These are phyloP conservation scores for Papilio gigon DNA, from an alignment of 2,888 invertebrate species.

Conservation along the genomic window DNA sequence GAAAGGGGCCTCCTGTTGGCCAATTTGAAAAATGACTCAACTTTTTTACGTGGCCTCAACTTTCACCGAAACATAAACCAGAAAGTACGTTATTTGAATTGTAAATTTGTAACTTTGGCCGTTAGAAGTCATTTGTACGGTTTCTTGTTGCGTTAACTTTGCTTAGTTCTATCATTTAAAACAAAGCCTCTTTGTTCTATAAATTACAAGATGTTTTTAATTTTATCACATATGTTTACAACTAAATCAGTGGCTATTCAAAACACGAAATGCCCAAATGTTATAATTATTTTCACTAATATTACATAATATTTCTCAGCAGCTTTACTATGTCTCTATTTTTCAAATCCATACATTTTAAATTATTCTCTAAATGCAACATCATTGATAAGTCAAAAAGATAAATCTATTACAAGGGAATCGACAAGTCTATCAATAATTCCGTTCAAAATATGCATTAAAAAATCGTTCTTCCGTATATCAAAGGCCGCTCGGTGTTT, in stretches of 20 bases:
- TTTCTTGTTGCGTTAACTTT: slow-evolving; percentile 40
- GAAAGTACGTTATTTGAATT: slow-evolving; percentile 42
- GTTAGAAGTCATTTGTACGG: slow-evolving; percentile 40
- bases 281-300: no score
- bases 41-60: slow-evolving; percentile 53
- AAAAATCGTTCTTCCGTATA: slow-evolving; percentile 68
- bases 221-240: background rate
- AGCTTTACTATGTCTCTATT: background rate
- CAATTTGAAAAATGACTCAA: slow-evolving; percentile 72
- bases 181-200: slow-evolving; percentile 22
- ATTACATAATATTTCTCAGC: no score
- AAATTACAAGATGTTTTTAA: slow-evolving; percentile 37
- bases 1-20: slow-evolving; percentile 54
- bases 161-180: slow-evolving; percentile 30
- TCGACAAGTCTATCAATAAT: slow-evolving; percentile 73
- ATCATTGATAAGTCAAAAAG: slow-evolving; percentile 55
- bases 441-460: slow-evolving; percentile 78
- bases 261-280: no score
- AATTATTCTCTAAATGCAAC: slow-evolving; percentile 15
- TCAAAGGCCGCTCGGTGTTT: slow-evolving; percentile 77
- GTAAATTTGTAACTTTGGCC: slow-evolving; percentile 41
- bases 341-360: slow-evolving; percentile 37
- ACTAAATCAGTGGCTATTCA: background rate
- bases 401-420: slow-evolving; percentile 58
- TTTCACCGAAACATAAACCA: slow-evolving; percentile 41